Evolutionary conservation across 2,888 invertebrate species (phyloP), one percentile per base, ranked within the genome.

Genomic region (Caenorhabditis sp.): DNA sequence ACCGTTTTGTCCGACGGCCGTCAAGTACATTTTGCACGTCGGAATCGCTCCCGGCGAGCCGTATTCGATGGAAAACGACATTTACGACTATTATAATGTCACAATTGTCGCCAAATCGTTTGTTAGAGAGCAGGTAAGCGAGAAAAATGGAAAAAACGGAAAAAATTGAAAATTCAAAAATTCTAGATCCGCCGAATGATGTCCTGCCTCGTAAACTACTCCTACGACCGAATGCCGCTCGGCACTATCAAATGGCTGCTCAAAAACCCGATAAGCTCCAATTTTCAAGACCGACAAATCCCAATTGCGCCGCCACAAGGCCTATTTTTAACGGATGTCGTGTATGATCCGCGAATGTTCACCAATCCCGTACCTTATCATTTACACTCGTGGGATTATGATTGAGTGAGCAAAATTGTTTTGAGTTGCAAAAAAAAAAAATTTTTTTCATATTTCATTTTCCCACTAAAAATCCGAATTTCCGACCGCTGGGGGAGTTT

Each of bases 111-210:
- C 89, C 1, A 81, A 80, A 35, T 85, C 85, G 2, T 89, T 87
- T 72, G 83, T 89, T 11, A 58, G 89, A 56, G 88, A 89, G 76
- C 89, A 89, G 83, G 89, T 88, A 40, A 40, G 13, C 6, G 2
- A 13, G 13, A 40, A 40, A 40, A 40, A 40, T 13, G 2, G 11
- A 40, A 40, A 13, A 28, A n/a, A 26, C 9, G 4, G 32, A 32
- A 32, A 32, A 32, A 32, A 32, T 6, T 32, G 6, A 24, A 24
- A 32, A 32, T 32, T 32, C 32, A 4, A 32, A 32, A 32, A 32
- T 78, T 82, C 68, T 32, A 89, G 89, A 89, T 89, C 55, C 85
- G 89, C 1, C 74, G 89, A 67, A 89, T 89, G 88, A 84, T 88
- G 76, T 84, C 87, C 11, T 85, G 88, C 37, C 69, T 89, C n/a